These are phyloP conservation scores for Cephus runcator DNA, from an alignment of 2,888 invertebrate species.

Conservation along the genomic window DNA sequence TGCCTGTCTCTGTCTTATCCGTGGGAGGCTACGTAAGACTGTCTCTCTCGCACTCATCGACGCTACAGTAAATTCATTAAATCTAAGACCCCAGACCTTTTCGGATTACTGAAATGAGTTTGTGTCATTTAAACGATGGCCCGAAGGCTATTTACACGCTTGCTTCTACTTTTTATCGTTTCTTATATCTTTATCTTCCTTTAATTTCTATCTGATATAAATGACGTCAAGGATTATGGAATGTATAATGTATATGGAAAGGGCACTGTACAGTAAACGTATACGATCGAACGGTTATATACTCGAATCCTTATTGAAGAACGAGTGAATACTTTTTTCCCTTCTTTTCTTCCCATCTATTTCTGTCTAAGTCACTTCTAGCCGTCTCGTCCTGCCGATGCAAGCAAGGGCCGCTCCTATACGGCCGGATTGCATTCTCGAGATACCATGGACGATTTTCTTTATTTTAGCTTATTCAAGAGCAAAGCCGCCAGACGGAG, in stretches of 20 bases:
- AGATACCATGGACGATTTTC: conserved; percentile 34
- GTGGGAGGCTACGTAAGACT: not conserved
- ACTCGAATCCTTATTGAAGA: not conserved
- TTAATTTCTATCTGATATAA: not conserved
- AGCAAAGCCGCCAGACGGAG: not conserved
- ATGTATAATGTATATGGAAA: not conserved
- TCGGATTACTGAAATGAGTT: not conserved
- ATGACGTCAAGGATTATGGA: not conserved
- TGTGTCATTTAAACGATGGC: not conserved
- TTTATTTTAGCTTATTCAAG: not conserved
- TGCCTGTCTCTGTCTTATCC: not conserved
- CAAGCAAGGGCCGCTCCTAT: conserved; percentile 46
- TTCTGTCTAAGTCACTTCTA: not conserved
- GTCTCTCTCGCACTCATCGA: not conserved
- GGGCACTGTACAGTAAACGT: not conserved
- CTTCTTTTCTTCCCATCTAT: not conserved
- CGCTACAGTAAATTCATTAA: not conserved
- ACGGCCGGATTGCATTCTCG: conserved; percentile 41
- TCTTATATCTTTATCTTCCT: not conserved
- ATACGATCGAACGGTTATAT: not conserved
- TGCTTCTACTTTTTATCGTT: not conserved
- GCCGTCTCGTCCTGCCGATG: not conserved
- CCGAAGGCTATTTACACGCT: not conserved
- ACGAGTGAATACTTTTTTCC: not conserved
- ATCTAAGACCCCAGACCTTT: not conserved